Conservation (phyloP, 2,888 invertebrate genomes). For the Tricholauxania praeusta region DNA sequence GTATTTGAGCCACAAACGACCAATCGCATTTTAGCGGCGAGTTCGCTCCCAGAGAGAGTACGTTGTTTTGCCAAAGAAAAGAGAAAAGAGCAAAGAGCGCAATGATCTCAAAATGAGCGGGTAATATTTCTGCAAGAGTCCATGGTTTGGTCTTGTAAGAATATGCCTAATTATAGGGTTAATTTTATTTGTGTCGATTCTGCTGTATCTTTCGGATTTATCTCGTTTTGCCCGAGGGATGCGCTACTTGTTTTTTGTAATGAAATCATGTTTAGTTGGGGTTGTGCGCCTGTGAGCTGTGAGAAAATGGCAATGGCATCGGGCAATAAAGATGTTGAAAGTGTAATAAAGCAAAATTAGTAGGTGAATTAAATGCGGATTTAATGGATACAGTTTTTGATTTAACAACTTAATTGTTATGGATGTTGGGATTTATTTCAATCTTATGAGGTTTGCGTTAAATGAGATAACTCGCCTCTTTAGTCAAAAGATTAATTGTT, state of each 20-base stretch:
- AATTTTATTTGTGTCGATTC: conserved; percentile 27
- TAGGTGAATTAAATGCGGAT: conserved; percentile 3
- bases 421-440: no score
- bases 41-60: background rate
- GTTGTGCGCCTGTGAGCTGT: conserved; percentile 32
- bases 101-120: background rate
- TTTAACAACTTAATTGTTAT: conserved; percentile 1
- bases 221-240: conserved; percentile 24
- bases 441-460: no score
- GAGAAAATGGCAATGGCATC: background rate
- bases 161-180: conserved; percentile 31
- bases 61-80: no score
- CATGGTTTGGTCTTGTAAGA: background rate
- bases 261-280: background rate
- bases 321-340: conserved; percentile 15
- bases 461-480: no score
- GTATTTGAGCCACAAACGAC: conserved; percentile 31
- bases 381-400: background rate
- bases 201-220: conserved; percentile 16
- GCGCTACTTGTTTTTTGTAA: conserved; percentile 26
- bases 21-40: conserved; percentile 37
- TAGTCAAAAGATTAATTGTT: no score
- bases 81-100: background rate
- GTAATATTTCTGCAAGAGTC: background rate
- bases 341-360: background rate